phyloP scores from a whole-genome alignment of 2,113 vertebrate species.

The Chauna torquata region DNA sequence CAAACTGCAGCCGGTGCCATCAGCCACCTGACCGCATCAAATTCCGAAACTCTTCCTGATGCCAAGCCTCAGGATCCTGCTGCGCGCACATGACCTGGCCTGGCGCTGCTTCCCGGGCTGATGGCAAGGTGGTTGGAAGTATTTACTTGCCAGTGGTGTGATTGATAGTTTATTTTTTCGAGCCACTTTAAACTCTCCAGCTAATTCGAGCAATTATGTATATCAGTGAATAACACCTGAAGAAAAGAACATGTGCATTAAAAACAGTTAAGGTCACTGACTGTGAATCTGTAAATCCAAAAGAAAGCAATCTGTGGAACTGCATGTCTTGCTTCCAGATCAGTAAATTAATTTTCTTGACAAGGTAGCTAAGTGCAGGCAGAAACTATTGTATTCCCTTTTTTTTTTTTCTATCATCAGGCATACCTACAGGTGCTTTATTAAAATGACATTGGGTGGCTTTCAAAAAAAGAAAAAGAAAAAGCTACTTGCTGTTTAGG shows the following conservation, averaged over 20 bases:
- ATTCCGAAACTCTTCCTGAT: conserved; percentile 66
- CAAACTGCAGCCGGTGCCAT: conserved; percentile 45
- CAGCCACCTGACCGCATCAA: conserved; percentile 54
- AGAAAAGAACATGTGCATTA: conserved; percentile 30
- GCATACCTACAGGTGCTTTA: conserved; percentile 75
- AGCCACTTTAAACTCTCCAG: conserved; percentile 62
- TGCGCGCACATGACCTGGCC: conserved; percentile 47
- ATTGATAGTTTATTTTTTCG: conserved; percentile 1
- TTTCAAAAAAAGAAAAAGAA: conserved; percentile 26
- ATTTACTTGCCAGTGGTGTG: conserved; percentile 67
- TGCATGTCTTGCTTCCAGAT: conserved; percentile 67
- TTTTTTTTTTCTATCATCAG: conserved; percentile 40
- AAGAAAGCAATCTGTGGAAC: conserved; percentile 60
- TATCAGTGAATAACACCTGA: conserved; percentile 57
- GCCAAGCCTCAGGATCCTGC: conserved; percentile 67
- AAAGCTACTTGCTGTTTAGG: conserved; percentile 48
- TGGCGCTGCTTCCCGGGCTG: conserved; percentile 72
- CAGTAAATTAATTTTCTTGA: conserved; percentile 59
- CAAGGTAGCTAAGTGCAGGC: conserved; percentile 40
- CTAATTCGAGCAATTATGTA: conserved; percentile 63
- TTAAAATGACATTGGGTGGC: conserved; percentile 35
- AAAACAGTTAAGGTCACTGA: conserved; percentile 45
- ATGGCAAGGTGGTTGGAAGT: conserved; percentile 71
- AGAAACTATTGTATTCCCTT: conserved; percentile 39
- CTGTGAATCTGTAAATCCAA: conserved; percentile 65